Conservation (phyloP, 1,140 invertebrate genomes). For the Meloidogyne hapla region DNA sequence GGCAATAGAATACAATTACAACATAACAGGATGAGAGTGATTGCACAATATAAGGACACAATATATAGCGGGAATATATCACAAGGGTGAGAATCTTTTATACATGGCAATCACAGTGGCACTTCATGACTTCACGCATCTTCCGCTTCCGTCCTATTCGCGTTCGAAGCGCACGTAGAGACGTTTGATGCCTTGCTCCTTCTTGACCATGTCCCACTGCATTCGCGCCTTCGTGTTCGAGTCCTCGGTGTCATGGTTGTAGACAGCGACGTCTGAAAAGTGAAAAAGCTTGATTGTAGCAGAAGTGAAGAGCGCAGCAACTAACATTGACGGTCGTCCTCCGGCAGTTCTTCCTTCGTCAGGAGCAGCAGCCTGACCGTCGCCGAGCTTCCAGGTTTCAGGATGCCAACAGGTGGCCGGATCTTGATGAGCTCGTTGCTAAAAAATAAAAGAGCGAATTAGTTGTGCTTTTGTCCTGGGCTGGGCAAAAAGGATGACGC, state of each 20-base stretch:
- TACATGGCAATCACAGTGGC: constrained; percentile 1
- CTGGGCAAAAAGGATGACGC: background rate
- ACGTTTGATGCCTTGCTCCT: background rate
- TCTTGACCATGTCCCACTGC: background rate
- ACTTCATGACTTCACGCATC: background rate
- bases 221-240: background rate
- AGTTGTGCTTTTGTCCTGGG: background rate
- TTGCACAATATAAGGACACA: background rate
- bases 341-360: background rate
- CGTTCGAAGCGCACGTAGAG: constrained; percentile 1
- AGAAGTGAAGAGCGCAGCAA: background rate
- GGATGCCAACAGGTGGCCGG: background rate
- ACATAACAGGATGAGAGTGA: background rate
- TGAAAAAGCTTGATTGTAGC: background rate
- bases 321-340: background rate
- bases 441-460: background rate
- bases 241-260: background rate
- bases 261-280: background rate
- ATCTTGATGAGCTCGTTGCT: background rate
- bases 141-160: constrained; percentile 1
- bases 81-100: background rate
- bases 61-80: background rate
- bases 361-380: background rate
- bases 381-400: background rate
- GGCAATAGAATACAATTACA: no score